Evolutionary conservation across 2,888 invertebrate genomes (phyloP).

Genomic region (Lucinisca nassula): DNA sequence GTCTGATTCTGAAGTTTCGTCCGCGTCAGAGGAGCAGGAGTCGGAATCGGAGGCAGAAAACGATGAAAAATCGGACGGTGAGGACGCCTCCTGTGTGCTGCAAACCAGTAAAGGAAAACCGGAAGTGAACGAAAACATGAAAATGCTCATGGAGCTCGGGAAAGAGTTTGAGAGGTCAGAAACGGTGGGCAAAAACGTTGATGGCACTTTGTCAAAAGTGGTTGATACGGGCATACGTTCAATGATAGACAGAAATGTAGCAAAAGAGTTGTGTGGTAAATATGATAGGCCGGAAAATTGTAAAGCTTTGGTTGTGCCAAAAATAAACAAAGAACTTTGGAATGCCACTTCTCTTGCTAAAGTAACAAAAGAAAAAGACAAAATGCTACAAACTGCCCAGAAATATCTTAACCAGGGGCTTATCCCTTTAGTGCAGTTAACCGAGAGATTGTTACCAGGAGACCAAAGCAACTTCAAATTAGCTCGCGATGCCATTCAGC

Average conservation of each 20-base stretch:
- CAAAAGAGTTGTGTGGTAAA: neutral
- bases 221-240: neutral
- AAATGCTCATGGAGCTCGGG: neutral
- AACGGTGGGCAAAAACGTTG: neutral
- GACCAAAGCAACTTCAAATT: neutral
- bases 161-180: neutral
- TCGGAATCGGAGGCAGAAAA: neutral
- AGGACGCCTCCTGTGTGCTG: neutral
- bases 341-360: neutral
- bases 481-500: neutral
- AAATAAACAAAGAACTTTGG: constrained; percentile 19
- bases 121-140: neutral
- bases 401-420: neutral
- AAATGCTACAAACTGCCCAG: neutral
- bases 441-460: neutral
- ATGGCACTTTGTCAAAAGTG: neutral
- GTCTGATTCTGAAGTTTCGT: neutral
- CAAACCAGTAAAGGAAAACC: neutral
- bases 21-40: neutral
- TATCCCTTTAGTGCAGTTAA: constrained; percentile 9
- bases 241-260: neutral
- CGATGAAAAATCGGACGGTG: neutral
- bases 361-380: neutral
- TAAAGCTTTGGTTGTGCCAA: neutral
- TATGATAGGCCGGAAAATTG: constrained; percentile 9